Conservation (phyloP, 1,140 invertebrate species). For the Hypothenemus hampei region DNA sequence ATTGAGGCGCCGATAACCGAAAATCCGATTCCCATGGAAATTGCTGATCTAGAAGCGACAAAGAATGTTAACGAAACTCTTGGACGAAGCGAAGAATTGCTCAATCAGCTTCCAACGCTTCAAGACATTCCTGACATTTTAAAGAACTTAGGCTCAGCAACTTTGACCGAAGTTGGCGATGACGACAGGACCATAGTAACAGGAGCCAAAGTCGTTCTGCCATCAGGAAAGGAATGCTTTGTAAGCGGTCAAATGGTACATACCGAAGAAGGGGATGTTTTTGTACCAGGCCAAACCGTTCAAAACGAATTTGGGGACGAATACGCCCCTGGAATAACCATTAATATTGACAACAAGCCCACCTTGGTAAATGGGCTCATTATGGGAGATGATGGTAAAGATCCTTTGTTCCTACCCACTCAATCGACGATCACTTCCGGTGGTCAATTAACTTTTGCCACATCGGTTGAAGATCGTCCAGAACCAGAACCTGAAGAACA, state of each 20-base stretch:
- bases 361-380: conserved; percentile 56
- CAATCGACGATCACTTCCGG: conserved; percentile 52
- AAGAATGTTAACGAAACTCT: conserved; percentile 54
- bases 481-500: conserved; percentile 33
- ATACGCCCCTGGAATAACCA: conserved; percentile 69
- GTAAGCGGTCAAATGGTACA: conserved; percentile 64
- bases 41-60: conserved; percentile 53
- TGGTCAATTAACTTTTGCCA: conserved; percentile 50
- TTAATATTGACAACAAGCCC: conserved; percentile 61
- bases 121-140: conserved; percentile 61
- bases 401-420: conserved; percentile 54
- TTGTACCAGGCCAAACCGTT: conserved; percentile 70
- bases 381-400: conserved; percentile 40
- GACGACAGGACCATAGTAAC: conserved; percentile 50
- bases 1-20: conserved; percentile 42
- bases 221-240: conserved; percentile 53
- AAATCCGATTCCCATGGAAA: conserved; percentile 46
- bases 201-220: conserved; percentile 41
- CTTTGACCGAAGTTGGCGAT: conserved; percentile 52
- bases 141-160: conserved; percentile 57
- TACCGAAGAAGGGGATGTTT: conserved; percentile 61
- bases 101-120: conserved; percentile 55
- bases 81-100: conserved; percentile 44
- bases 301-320: conserved; percentile 58
- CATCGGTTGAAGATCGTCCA: conserved; percentile 38